Conservation (phyloP, 2,113 vertebrate species). For the Pelvicachromis taeniatus region DNA sequence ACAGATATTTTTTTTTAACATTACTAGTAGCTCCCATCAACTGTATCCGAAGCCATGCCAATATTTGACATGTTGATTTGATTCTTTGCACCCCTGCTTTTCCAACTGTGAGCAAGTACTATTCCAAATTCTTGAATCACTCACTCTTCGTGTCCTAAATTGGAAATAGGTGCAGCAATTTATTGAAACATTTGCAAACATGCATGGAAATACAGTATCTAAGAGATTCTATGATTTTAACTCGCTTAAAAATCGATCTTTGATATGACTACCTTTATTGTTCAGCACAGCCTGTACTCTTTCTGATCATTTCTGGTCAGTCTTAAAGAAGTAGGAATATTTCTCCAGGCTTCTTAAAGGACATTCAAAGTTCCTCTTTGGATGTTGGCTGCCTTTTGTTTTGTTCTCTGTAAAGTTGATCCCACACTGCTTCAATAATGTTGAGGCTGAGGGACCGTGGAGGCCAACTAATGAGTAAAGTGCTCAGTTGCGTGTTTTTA, state of each 20-base stretch:
- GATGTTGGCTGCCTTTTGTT: not conserved
- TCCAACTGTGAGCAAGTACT: not conserved
- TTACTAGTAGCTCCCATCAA: not conserved
- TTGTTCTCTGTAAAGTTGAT: not conserved
- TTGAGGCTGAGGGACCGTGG: not conserved
- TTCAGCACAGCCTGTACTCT: too few relatives aligned
- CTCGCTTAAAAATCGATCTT: too few relatives aligned
- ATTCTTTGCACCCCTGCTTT: not conserved
- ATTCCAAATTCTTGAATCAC: not conserved
- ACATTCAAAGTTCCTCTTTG: too few relatives aligned
- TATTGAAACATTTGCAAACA: too few relatives aligned
- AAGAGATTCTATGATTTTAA: too few relatives aligned
- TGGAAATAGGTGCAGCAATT: not conserved
- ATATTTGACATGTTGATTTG: not conserved
- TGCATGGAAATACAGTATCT: too few relatives aligned
- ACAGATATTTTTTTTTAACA: not conserved
- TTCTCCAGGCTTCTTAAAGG: too few relatives aligned
- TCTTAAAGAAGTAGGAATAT: too few relatives aligned
- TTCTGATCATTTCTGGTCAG: too few relatives aligned
- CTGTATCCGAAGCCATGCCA: not conserved
- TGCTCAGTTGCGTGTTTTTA: not conserved
- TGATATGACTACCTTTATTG: too few relatives aligned
- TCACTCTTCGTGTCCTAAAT: not conserved
- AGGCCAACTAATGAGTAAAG: not conserved
- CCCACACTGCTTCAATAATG: not conserved